Evolutionary conservation across 2,888 invertebrate genomes (phyloP).

Genomic region (Leptopilina drosophilae): DNA sequence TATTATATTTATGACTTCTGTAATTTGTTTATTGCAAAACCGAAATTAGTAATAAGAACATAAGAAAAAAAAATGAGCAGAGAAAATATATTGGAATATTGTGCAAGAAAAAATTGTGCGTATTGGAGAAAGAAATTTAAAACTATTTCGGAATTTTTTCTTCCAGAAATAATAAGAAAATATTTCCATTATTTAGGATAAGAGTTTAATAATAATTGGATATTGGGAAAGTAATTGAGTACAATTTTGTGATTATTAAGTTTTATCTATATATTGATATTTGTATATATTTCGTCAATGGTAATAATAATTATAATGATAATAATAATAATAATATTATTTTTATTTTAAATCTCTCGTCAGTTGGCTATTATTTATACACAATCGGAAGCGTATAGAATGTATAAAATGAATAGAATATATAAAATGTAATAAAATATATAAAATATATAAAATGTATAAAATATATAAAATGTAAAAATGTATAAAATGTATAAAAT

Average conservation of each 20-base stretch:
- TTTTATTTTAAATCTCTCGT: not conserved
- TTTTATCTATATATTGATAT: too few species aligned
- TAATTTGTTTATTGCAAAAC: slow-evolving; percentile 5
- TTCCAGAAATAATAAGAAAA: not conserved
- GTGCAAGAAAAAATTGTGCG: slow-evolving; percentile 30
- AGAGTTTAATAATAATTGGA: not conserved
- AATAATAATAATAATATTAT: not conserved
- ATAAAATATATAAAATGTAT: too few species aligned
- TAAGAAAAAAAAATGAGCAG: not conserved
- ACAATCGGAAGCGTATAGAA: not conserved
- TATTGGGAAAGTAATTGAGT: not conserved
- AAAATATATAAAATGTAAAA: too few species aligned
- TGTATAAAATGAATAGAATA: not conserved
- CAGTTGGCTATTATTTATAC: not conserved
- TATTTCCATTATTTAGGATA: too few species aligned
- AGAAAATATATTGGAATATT: not conserved
- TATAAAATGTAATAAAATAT: too few species aligned
- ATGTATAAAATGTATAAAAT: not conserved
- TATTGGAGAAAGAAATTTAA: slow-evolving; percentile 28
- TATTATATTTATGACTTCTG: not conserved
- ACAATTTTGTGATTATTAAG: not conserved
- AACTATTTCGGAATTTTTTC: slow-evolving; percentile 9
- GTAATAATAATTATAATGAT: not conserved
- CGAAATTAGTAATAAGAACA: not conserved
- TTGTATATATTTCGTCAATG: slow-evolving; percentile 14